Percentiles rank a stretch among this genome's conserved stretches.
These are phyloP conservation scores for Enoplosus armatus DNA, from an alignment of 2,797 vertebrate species.

Conservation along the genomic window DNA sequence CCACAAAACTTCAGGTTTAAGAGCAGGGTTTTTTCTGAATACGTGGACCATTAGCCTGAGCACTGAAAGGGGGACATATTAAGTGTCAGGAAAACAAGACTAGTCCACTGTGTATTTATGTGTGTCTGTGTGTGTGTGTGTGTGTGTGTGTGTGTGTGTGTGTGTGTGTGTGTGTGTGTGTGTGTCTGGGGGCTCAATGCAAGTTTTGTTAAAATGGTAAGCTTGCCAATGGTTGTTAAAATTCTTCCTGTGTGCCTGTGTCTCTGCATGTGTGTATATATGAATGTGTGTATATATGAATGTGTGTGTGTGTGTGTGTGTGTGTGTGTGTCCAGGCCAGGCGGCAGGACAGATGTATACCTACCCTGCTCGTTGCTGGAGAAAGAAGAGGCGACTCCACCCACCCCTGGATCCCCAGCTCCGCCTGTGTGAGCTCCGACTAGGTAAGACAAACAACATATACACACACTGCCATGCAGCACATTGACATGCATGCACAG, in stretches of 20 bases:
- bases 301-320: conserved; percentile 42
- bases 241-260: conserved; percentile 60
- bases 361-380: conserved; percentile 97
- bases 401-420: conserved; percentile 95
- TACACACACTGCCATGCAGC: conserved; percentile 11
- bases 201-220: conserved; percentile 56
- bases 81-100: conserved; percentile 50
- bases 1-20: background rate
- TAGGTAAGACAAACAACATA: conserved; percentile 85
- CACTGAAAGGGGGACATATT: conserved; percentile 47
- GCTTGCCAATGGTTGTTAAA: conserved; percentile 65
- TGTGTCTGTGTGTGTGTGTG: conserved; percentile 11
- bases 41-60: conserved; percentile 24
- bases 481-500: conserved; percentile 12
- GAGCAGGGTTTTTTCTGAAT: conserved; percentile 20
- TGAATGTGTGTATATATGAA: conserved; percentile 37
- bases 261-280: conserved; percentile 40
- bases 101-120: conserved; percentile 7
- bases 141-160: background rate
- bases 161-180: background rate
- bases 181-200: conserved; percentile 35
- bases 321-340: conserved; percentile 84
- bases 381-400: conserved; percentile 96
- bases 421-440: conserved; percentile 94
- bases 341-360: conserved; percentile 97